Evolutionary conservation across 2,113 vertebrate genomes (phyloP).

Genomic region (Pica pica): DNA sequence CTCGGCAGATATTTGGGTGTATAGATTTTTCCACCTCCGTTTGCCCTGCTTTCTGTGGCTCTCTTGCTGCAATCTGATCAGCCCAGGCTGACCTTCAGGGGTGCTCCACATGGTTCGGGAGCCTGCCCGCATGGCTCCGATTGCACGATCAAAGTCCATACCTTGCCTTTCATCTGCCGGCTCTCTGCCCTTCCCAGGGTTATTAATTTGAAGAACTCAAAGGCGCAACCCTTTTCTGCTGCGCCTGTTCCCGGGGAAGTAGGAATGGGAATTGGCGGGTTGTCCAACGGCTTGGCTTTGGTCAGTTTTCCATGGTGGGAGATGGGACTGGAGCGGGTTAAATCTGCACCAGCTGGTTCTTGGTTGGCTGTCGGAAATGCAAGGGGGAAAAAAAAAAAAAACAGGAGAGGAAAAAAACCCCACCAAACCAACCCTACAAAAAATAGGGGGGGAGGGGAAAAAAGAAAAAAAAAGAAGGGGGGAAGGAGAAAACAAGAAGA

Average conservation of each 20-base stretch:
- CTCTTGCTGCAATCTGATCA: neutral
- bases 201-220: neutral
- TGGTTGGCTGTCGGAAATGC: neutral
- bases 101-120: neutral
- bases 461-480: fast-evolving
- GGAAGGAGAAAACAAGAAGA: neutral
- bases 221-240: neutral
- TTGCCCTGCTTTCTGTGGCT: neutral
- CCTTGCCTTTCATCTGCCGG: conserved; percentile 22
- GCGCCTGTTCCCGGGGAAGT: neutral
- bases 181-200: neutral
- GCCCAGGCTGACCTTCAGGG: neutral
- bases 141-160: neutral
- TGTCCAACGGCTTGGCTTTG: neutral
- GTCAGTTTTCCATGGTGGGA: neutral
- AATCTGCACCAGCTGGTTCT: neutral
- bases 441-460: neutral
- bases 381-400: fast-evolving
- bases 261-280: neutral
- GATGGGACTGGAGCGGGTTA: neutral
- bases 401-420: fast-evolving
- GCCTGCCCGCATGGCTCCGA: neutral
- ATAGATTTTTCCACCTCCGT: neutral
- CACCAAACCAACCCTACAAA: neutral
- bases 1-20: neutral